Percentiles rank a stretch among this genome's conserved stretches.
These are phyloP conservation scores for Habrosyne pyritoides DNA, from an alignment of 2,888 invertebrate species.

Conservation along the genomic window DNA sequence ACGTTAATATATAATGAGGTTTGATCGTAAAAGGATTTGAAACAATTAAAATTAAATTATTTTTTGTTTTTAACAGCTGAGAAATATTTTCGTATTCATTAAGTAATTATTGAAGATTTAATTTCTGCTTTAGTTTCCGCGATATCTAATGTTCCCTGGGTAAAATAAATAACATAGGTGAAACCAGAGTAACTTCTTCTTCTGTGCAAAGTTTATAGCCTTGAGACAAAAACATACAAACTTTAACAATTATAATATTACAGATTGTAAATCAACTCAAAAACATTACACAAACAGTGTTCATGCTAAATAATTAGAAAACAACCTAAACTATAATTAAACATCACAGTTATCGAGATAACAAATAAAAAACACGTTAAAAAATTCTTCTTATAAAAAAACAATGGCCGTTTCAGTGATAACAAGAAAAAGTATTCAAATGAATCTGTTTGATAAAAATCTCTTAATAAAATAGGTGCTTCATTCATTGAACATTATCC, in stretches of 20 bases:
- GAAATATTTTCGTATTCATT: background rate
- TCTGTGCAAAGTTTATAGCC: background rate
- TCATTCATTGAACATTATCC: slow-evolving; percentile 61
- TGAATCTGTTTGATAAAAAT: slow-evolving; percentile 72
- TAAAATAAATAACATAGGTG: too few species aligned
- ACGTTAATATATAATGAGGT: background rate
- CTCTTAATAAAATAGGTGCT: slow-evolving; percentile 54
- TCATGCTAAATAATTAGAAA: background rate
- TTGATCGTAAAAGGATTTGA: background rate
- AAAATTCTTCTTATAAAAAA: slow-evolving; percentile 29
- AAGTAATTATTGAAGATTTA: background rate
- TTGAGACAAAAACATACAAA: too few species aligned
- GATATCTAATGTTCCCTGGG: too few species aligned
- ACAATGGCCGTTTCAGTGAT: slow-evolving; percentile 47
- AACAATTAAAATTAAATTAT: background rate
- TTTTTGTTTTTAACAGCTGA: background rate
- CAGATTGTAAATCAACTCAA: too few species aligned
- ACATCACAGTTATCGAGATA: background rate
- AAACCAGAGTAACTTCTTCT: too few species aligned
- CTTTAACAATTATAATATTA: too few species aligned
- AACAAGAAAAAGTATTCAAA: slow-evolving; percentile 69
- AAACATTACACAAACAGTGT: background rate
- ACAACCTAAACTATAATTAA: slow-evolving; percentile 3
- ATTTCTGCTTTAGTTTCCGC: too few species aligned
- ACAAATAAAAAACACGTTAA: background rate